These are phyloP conservation scores for Philotrypesis tridentata DNA, from an alignment of 1,140 invertebrate genomes.

Conservation along the genomic window DNA sequence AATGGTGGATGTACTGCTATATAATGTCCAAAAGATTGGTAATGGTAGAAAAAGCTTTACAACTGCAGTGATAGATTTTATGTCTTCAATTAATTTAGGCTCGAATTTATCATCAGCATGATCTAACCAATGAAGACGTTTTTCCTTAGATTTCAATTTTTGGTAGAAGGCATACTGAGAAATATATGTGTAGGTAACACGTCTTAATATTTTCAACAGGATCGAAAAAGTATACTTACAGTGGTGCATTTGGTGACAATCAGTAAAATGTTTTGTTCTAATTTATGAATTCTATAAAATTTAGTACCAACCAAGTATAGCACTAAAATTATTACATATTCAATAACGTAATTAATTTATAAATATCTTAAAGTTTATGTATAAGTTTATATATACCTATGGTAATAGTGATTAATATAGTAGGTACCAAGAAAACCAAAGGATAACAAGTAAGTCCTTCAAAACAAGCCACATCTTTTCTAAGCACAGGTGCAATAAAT, in stretches of 20 bases:
- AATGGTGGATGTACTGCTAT: conserved; percentile 90
- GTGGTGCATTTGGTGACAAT: conserved; percentile 84
- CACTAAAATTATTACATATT: conserved; percentile 75
- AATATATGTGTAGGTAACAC: conserved; percentile 15
- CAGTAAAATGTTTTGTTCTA: conserved; percentile 87
- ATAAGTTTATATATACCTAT: conserved; percentile 76
- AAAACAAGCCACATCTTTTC: conserved; percentile 88
- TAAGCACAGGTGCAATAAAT: conserved; percentile 90
- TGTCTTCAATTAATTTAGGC: conserved; percentile 80
- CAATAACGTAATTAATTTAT: neutral
- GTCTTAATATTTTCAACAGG: conserved; percentile 6
- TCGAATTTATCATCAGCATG: conserved; percentile 83
- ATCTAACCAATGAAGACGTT: conserved; percentile 85
- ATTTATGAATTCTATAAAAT: conserved; percentile 84
- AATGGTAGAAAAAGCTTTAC: conserved; percentile 86
- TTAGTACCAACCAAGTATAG: conserved; percentile 86
- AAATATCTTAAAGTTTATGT: neutral
- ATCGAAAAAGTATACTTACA: conserved; percentile 77
- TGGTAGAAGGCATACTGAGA: conserved; percentile 67
- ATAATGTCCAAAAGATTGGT: conserved; percentile 92
- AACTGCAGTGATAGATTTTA: conserved; percentile 83
- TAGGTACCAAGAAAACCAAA: conserved; percentile 93
- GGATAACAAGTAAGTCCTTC: conserved; percentile 88
- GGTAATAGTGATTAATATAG: conserved; percentile 87
- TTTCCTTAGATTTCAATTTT: conserved; percentile 70